Evolutionary conservation across 2,888 invertebrate species (phyloP), one percentile per base, ranked within the genome.

Genomic region (Unio delphinus): DNA sequence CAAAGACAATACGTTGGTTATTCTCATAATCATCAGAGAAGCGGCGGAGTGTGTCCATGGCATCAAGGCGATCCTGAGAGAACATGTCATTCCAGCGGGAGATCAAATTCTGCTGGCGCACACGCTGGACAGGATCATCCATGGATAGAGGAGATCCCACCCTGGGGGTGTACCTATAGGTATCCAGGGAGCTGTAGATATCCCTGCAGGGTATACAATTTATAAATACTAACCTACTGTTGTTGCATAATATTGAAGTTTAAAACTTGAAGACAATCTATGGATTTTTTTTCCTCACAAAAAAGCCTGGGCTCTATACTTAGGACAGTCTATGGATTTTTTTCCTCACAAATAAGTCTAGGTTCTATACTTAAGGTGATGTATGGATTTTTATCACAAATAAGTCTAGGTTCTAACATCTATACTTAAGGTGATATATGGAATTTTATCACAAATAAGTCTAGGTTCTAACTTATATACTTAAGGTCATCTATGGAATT

Each of bases 51-150:
- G 85, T 89, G 72, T 89, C 89, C 87, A 90, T 87, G 66, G 90
- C 89, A 73, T 88, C 87, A 3, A 89, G 83, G 15, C 90, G 84
- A 63, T 89, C 88, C 70, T 84, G 83, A 45, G 87, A 83, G 74
- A 88, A 90, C 83, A 89, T 83, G 78, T 90, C 89, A 70, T 89
- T 89, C 82, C 86, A 90, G 56, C 89, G 84, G 5, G 86, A 80
- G 64, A 89, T 83, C 57, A 87, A 80, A 72, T 85, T 88, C 71
- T 84, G 85, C 79, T 90, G 89, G 30, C 89, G 81, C 54, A 88
- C 84, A 57, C 87, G 80, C 82, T 89, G 89, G 28, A 86, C 85
- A 55, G 88, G 84, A 71, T 89, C 88, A 73, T 89, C 87, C 18
- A 82, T 69, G 15, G 87, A 83, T 65, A 88, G 80, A 1, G 88